phyloP scores from a whole-genome alignment of 2,113 vertebrate genomes.

The Oreocharis arfaki region DNA sequence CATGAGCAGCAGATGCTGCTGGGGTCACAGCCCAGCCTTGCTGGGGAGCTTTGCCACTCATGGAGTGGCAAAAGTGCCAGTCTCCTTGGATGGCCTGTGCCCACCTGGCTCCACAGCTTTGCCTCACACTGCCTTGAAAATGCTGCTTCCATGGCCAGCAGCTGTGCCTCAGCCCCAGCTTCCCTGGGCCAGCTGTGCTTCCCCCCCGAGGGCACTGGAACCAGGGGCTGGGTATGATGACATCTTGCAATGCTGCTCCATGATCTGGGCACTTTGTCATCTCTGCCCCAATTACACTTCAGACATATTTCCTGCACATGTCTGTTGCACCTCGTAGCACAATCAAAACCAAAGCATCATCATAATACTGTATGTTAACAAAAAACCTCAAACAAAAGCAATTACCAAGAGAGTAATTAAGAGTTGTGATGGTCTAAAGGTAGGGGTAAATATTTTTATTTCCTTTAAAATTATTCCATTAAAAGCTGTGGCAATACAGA shows the following conservation, averaged over 20 bases:
- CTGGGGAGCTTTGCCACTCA: accelerated
- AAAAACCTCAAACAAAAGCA: not conserved
- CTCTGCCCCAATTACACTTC: accelerated
- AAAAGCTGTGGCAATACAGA: not conserved
- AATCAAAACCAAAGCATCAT: not conserved
- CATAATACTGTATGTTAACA: not conserved
- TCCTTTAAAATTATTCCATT: not conserved
- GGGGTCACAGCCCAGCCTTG: not conserved
- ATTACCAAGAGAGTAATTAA: not conserved
- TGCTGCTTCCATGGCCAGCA: not conserved
- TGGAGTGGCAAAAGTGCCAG: not conserved
- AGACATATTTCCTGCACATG: not conserved
- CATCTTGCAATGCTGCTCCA: accelerated
- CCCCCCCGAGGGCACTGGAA: accelerated
- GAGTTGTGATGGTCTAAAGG: not conserved
- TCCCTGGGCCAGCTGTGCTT: not conserved
- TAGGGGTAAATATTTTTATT: not conserved
- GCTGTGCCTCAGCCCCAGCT: not conserved
- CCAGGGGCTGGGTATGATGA: accelerated
- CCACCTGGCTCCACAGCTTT: not conserved
- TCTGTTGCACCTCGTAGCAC: not conserved
- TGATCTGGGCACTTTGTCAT: accelerated
- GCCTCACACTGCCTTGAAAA: not conserved
- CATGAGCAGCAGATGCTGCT: not conserved
- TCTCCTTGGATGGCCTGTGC: not conserved